Percentiles rank a stretch among this genome's conserved stretches.
phyloP scores from a whole-genome alignment of 2,113 vertebrate genomes.

The Phrynocephalus versicolor region DNA sequence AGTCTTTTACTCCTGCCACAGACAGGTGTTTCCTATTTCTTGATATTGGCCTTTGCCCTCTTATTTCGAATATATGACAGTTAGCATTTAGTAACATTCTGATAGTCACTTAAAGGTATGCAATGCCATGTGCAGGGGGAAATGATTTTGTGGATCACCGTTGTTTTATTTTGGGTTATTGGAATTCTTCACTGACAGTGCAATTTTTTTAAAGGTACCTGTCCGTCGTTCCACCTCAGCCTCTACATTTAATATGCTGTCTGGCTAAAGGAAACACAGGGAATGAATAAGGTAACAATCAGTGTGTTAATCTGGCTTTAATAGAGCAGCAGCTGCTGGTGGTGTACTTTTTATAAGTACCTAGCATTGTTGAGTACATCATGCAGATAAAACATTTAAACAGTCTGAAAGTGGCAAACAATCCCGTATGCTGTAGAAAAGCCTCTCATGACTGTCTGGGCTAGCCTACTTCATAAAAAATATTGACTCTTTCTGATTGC shows the following conservation, averaged over 20 bases:
- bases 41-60: constrained; percentile 36
- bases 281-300: background rate
- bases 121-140: constrained; percentile 23
- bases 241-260: constrained; percentile 15
- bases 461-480: constrained; percentile 28
- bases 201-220: background rate
- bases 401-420: constrained; percentile 11
- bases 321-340: constrained; percentile 26
- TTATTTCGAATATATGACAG: background rate
- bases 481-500: constrained; percentile 24
- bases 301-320: constrained; percentile 36
- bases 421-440: background rate
- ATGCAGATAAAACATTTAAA: constrained; percentile 23
- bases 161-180: constrained; percentile 32
- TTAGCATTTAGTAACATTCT: constrained; percentile 29
- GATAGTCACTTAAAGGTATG: constrained; percentile 15
- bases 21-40: background rate
- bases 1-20: background rate
- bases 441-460: constrained; percentile 14
- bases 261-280: constrained; percentile 1
- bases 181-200: constrained; percentile 3
- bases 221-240: background rate
- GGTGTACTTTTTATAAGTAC: constrained; percentile 17
- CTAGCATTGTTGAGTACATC: background rate
- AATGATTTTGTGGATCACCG: background rate